A percentile compares a stretch with the other conserved stretches of the same genome.
Conservation (phyloP, 2,888 invertebrate species). For the Drosophila dives region DNA sequence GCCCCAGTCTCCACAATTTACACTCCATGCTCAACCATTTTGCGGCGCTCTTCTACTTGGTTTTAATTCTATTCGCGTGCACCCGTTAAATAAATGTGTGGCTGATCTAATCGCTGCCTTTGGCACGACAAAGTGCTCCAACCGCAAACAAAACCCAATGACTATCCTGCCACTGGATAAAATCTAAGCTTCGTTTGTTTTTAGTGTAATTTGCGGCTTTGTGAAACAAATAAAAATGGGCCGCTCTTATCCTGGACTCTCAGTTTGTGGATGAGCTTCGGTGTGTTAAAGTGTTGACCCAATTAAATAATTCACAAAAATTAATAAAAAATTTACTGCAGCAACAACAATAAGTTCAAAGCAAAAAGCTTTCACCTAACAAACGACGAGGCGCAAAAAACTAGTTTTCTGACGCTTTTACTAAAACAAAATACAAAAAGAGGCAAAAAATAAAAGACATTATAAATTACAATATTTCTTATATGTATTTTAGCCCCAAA, state of each 20-base stretch:
- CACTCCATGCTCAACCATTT: not conserved
- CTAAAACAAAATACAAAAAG: slow-evolving; percentile 49
- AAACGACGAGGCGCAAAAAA: slow-evolving; percentile 55
- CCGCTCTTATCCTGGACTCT: slow-evolving; percentile 55
- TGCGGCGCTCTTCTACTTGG: not conserved
- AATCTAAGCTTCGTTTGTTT: slow-evolving; percentile 34
- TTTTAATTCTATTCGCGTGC: slow-evolving; percentile 52
- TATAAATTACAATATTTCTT: slow-evolving; percentile 65
- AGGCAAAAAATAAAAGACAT: slow-evolving; percentile 64
- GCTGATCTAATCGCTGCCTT: slow-evolving; percentile 59
- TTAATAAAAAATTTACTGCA: slow-evolving; percentile 18
- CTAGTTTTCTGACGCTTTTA: slow-evolving; percentile 61
- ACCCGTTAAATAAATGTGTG: slow-evolving; percentile 60
- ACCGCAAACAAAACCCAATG: slow-evolving; percentile 12
- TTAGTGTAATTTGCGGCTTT: slow-evolving; percentile 1
- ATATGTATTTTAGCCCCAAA: slow-evolving; percentile 17
- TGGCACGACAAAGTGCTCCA: slow-evolving; percentile 26
- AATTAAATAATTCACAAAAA: slow-evolving; percentile 54
- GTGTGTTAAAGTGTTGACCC: slow-evolving; percentile 61
- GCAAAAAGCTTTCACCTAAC: slow-evolving; percentile 70
- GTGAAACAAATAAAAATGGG: slow-evolving; percentile 62
- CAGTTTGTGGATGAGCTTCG: slow-evolving; percentile 61
- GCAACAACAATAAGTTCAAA: slow-evolving; percentile 24
- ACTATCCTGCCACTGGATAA: slow-evolving; percentile 42
- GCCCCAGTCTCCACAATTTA: not conserved